Evolutionary conservation across 1,140 invertebrate species (phyloP).

Genomic region (Drosophila mauritiana): DNA sequence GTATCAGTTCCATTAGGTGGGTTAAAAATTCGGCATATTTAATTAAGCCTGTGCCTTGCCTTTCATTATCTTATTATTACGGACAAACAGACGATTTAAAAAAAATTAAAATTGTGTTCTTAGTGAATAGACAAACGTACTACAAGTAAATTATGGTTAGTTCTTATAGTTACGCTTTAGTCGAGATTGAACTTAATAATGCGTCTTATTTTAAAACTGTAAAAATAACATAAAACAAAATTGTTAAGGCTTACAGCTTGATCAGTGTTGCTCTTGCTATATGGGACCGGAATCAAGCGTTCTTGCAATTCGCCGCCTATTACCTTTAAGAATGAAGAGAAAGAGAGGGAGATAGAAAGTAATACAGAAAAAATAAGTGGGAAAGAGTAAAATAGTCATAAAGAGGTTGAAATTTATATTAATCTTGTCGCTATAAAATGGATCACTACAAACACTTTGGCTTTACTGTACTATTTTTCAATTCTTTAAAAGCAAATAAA

Average conservation of each 20-base stretch:
- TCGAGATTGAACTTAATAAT: background rate
- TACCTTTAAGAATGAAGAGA: constrained; percentile 89
- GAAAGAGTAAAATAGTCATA: constrained; percentile 56
- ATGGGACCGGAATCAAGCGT: constrained; percentile 99
- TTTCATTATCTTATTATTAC: background rate
- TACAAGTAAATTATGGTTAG: background rate
- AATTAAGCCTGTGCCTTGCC: too few species aligned
- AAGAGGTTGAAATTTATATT: constrained; percentile 46
- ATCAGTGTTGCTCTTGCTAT: constrained; percentile 99
- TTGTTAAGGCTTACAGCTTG: constrained; percentile 95
- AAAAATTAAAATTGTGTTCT: background rate
- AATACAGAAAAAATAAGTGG: constrained; percentile 75
- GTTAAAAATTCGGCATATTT: too few species aligned
- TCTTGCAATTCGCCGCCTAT: constrained; percentile 99
- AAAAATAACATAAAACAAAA: constrained; percentile 49
- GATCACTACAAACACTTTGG: constrained; percentile 4
- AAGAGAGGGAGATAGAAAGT: constrained; percentile 64
- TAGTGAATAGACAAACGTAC: too few species aligned
- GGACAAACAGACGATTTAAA: constrained; percentile 11
- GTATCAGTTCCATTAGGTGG: background rate
- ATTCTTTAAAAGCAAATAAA: constrained; percentile 13
- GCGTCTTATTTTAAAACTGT: background rate
- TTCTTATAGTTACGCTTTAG: background rate
- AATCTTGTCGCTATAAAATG: constrained; percentile 9
- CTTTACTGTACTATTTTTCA: constrained; percentile 5